Evolutionary conservation across 30 jellyfish, hydroid and myxozoan species (phyloP).

Genomic region (Cassiopea andromeda): DNA sequence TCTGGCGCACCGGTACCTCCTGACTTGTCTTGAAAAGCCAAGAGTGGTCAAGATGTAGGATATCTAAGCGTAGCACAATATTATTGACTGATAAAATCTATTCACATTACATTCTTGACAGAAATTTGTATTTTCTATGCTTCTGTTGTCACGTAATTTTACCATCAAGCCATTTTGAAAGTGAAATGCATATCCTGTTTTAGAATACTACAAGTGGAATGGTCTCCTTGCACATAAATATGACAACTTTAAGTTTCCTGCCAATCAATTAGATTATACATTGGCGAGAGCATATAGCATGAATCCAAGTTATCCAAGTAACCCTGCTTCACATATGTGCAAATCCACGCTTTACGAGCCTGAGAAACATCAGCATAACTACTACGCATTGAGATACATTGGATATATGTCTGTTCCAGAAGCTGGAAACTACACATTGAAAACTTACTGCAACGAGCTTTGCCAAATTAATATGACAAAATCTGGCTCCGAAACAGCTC

Average conservation of each 20-base stretch:
- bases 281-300: not conserved
- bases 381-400: conserved; percentile 20
- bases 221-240: conserved; percentile 20
- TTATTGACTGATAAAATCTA: too few relatives aligned
- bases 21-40: too few relatives aligned
- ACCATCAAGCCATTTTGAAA: too few relatives aligned
- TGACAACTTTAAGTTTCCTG: conserved; percentile 3
- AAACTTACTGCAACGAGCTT: conserved; percentile 17
- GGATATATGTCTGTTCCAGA: conserved; percentile 18
- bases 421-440: not conserved
- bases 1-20: too few relatives aligned
- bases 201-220: conserved; percentile 12
- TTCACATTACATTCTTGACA: too few relatives aligned
- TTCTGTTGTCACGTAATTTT: too few relatives aligned
- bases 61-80: too few relatives aligned
- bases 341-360: conserved; percentile 17
- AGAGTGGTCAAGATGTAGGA: too few relatives aligned
- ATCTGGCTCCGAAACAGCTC: conserved; percentile 1
- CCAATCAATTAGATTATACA: not conserved
- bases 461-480: conserved; percentile 13
- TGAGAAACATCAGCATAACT: not conserved
- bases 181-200: not conserved
- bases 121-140: too few relatives aligned
- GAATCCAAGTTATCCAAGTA: conserved; percentile 21
- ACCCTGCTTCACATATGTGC: conserved; percentile 20